Conservation (phyloP, 2,797 vertebrate species). For the Arnoldichthys spilopterus region DNA sequence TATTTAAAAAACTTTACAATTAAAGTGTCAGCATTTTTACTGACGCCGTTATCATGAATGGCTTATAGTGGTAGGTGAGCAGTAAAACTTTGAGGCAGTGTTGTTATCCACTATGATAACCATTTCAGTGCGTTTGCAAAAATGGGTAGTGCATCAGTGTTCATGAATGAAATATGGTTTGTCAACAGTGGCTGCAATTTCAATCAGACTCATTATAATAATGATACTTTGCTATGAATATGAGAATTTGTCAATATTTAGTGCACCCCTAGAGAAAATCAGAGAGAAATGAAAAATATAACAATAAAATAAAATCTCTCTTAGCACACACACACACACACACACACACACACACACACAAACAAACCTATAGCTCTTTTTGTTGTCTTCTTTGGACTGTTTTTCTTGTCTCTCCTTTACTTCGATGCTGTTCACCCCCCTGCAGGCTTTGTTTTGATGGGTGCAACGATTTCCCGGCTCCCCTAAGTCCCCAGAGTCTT, state of each 20-base stretch:
- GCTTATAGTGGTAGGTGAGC: too few relatives aligned
- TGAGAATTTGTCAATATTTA: not conserved
- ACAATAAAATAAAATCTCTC: slow-evolving; percentile 9
- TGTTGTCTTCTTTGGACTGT: slow-evolving; percentile 61
- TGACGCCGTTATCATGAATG: too few relatives aligned
- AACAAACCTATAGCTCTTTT: slow-evolving; percentile 46
- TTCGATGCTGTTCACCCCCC: slow-evolving; percentile 42
- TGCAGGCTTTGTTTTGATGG: slow-evolving; percentile 73
- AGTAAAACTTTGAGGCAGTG: not conserved
- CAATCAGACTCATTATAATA: not conserved
- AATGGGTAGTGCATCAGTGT: not conserved
- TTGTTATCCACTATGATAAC: not conserved
- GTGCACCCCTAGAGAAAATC: not conserved
- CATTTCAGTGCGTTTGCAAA: not conserved
- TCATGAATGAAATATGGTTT: not conserved
- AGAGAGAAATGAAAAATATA: slow-evolving; percentile 15
- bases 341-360: slow-evolving; percentile 18
- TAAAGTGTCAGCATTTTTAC: too few relatives aligned
- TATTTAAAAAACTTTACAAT: too few relatives aligned
- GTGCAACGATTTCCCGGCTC: slow-evolving; percentile 62
- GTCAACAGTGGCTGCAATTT: not conserved
- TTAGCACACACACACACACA: slow-evolving; percentile 17
- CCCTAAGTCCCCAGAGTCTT: slow-evolving; percentile 61
- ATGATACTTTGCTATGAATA: not conserved
- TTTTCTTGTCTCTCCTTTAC: slow-evolving; percentile 43